phyloP scores from a whole-genome alignment of 1,140 invertebrate genomes.

The Tetragnatha versicolor region DNA sequence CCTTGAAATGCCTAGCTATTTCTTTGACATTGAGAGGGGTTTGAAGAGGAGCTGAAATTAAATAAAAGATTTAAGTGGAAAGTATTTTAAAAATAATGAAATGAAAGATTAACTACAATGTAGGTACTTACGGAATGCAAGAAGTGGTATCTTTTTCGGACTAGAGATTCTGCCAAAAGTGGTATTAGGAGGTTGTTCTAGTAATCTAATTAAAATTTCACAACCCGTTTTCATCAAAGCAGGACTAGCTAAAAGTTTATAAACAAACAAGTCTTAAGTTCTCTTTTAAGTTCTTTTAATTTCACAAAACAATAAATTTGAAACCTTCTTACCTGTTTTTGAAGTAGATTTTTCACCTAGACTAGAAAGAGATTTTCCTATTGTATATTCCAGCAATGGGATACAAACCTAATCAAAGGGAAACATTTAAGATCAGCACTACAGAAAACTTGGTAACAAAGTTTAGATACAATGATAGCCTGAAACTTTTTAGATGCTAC shows the following conservation, averaged over 20 bases:
- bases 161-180: conserved; percentile 3
- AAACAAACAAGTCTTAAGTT: background rate
- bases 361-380: conserved; percentile 1
- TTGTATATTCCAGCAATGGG: conserved; percentile 26
- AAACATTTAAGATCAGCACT: background rate
- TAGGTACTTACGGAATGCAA: conserved; percentile 22
- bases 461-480: too few relatives aligned
- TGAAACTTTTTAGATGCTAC: too few relatives aligned
- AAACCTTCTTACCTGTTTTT: conserved; percentile 14
- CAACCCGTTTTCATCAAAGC: conserved; percentile 21
- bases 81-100: background rate
- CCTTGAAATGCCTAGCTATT: conserved; percentile 25
- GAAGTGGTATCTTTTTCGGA: conserved; percentile 23
- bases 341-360: background rate
- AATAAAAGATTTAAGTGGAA: background rate
- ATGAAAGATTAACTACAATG: background rate
- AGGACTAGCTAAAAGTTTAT: background rate
- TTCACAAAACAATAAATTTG: background rate
- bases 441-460: too few relatives aligned
- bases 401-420: conserved; percentile 10
- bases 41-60: conserved; percentile 23
- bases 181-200: conserved; percentile 8
- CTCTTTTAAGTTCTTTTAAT: background rate
- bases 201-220: conserved; percentile 6
- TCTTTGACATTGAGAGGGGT: conserved; percentile 25